Conservation (phyloP, 2,888 invertebrate species). For the Taphrorychus bicolor region DNA sequence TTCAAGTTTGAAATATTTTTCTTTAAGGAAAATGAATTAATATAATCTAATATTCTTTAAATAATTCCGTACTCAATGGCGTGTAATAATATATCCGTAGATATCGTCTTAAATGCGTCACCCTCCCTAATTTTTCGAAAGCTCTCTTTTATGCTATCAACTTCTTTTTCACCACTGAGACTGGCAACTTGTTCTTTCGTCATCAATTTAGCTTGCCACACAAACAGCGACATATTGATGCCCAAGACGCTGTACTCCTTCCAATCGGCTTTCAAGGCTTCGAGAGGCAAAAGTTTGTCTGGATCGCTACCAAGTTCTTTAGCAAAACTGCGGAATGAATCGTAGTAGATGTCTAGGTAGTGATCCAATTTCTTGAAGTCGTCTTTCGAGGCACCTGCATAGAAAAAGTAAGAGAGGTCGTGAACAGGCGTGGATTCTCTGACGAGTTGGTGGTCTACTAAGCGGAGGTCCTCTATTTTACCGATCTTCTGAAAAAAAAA, state of each 20-base stretch:
- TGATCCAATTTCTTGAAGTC: constrained; percentile 46
- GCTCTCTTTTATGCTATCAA: not conserved
- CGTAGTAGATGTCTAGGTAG: constrained; percentile 48
- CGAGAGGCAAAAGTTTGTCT: constrained; percentile 12
- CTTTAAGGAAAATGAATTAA: too few species aligned
- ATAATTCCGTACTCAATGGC: constrained; percentile 5
- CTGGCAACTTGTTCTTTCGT: not conserved
- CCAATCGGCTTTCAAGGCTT: constrained; percentile 29
- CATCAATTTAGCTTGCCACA: constrained; percentile 23
- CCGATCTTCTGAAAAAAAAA: constrained; percentile 36
- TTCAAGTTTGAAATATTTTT: too few species aligned
- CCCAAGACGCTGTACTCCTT: constrained; percentile 20
- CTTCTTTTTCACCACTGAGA: not conserved
- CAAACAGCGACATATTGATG: constrained; percentile 9
- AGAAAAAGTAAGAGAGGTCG: constrained; percentile 50
- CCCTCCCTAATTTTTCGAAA: not conserved
- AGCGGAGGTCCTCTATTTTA: constrained; percentile 35
- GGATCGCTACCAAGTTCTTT: constrained; percentile 44
- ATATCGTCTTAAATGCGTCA: constrained; percentile 5
- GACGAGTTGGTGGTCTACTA: constrained; percentile 42
- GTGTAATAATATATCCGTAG: constrained; percentile 18
- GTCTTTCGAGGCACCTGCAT: constrained; percentile 46
- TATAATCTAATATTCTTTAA: too few species aligned
- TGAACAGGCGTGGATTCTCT: constrained; percentile 41
- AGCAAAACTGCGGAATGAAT: constrained; percentile 44